A percentile compares a stretch with the other conserved stretches of the same genome.
Evolutionary conservation across 2,797 vertebrate species (phyloP).

Genomic region (Myripristis jacobus): DNA sequence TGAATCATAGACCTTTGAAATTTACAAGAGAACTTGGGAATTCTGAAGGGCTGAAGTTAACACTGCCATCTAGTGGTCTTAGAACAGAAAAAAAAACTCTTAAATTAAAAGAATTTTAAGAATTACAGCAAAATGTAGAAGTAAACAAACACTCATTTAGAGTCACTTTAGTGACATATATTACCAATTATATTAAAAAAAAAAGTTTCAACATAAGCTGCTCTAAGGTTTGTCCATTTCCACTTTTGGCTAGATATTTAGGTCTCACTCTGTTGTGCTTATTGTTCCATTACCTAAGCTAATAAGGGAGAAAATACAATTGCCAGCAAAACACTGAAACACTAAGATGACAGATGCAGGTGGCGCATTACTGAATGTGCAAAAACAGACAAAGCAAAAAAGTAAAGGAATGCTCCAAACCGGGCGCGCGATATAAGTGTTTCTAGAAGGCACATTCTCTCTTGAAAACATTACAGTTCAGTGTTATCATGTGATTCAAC

Average conservation of each 20-base stretch:
- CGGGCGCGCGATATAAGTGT: background rate
- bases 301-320: background rate
- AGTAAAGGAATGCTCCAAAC: background rate
- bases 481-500: background rate
- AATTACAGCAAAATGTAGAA: background rate
- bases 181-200: conserved; percentile 12
- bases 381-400: background rate
- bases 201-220: conserved; percentile 24
- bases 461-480: too few relatives aligned
- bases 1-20: conserved; percentile 48
- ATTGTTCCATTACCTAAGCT: background rate
- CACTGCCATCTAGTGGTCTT: conserved; percentile 62
- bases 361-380: background rate
- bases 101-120: conserved; percentile 15
- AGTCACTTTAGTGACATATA: too few relatives aligned
- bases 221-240: conserved; percentile 20
- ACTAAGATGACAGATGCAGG: too few relatives aligned
- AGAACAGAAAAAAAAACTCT: conserved; percentile 1
- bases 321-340: too few relatives aligned
- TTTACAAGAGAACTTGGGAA: conserved; percentile 17
- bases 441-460: background rate
- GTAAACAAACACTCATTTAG: background rate
- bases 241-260: background rate
- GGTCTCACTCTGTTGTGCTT: background rate
- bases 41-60: conserved; percentile 32